Percentiles rank a stretch among this genome's conserved stretches.
Evolutionary conservation across 2,797 vertebrate species (phyloP).

Genomic region (Tangara arthus): DNA sequence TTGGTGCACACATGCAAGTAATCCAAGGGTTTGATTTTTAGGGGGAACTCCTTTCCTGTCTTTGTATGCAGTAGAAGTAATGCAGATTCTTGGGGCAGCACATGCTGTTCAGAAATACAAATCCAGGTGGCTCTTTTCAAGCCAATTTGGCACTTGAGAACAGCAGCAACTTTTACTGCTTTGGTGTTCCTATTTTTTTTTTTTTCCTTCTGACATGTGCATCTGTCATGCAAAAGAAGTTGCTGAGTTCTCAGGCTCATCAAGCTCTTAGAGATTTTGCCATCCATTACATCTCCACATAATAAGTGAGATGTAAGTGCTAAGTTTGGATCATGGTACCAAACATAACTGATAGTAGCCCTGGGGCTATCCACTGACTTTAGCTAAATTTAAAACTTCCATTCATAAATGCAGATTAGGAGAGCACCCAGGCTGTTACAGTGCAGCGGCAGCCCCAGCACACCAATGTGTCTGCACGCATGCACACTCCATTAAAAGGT

Average conservation of each 20-base stretch:
- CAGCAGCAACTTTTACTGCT: background rate
- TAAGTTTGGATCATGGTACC: conserved; percentile 50
- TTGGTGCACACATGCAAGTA: background rate
- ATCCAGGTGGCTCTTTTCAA: conserved; percentile 17
- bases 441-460: background rate
- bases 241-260: background rate
- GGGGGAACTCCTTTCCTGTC: background rate
- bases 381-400: conserved; percentile 55
- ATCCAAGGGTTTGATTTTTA: background rate
- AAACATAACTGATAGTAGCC: conserved; percentile 50
- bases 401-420: conserved; percentile 39
- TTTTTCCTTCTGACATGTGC: background rate
- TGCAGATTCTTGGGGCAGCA: background rate
- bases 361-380: background rate
- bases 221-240: conserved; percentile 10
- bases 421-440: background rate
- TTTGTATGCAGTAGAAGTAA: background rate
- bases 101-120: background rate
- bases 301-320: conserved; percentile 29
- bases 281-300: conserved; percentile 23
- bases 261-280: conserved; percentile 9
- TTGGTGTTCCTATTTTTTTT: background rate
- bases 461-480: background rate
- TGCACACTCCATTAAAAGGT: background rate
- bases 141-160: background rate